Evolutionary conservation across 2,888 invertebrate genomes (phyloP).

Genomic region (Agonopterix arenella): DNA sequence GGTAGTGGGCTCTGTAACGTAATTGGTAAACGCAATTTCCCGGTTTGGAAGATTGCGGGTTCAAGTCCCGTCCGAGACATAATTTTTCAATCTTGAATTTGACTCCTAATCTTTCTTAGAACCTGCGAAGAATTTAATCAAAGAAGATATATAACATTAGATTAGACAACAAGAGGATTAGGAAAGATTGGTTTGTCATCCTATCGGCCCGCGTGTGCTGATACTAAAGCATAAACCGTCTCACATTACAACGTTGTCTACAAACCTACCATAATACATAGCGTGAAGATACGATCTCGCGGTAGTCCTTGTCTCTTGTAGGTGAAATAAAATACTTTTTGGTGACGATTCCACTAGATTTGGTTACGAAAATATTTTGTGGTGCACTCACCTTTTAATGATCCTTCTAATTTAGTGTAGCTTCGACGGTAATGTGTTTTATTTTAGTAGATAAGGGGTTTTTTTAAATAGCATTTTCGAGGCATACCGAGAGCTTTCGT

Average conservation of each 20-base stretch:
- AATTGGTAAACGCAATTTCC: no score
- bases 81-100: no score
- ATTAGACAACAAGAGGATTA: no score
- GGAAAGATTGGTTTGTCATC: not conserved
- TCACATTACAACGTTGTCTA: constrained; percentile 58
- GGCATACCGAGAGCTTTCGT: no score
- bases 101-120: no score
- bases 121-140: no score
- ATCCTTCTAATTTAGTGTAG: not conserved
- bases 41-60: no score
- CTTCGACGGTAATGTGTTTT: not conserved
- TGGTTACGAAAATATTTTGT: not conserved
- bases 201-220: constrained; percentile 15
- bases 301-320: constrained; percentile 45
- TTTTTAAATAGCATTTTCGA: no score
- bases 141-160: no score
- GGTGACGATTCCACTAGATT: constrained; percentile 17
- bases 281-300: constrained; percentile 34
- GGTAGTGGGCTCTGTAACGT: no score
- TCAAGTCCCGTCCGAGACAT: no score
- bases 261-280: constrained; percentile 39
- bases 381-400: not conserved
- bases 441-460: no score
- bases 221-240: constrained; percentile 32
- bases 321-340: constrained; percentile 39